Base-by-base conservation (phyloP, 2,888 invertebrate species). In the Panorpa germanica region DNA sequence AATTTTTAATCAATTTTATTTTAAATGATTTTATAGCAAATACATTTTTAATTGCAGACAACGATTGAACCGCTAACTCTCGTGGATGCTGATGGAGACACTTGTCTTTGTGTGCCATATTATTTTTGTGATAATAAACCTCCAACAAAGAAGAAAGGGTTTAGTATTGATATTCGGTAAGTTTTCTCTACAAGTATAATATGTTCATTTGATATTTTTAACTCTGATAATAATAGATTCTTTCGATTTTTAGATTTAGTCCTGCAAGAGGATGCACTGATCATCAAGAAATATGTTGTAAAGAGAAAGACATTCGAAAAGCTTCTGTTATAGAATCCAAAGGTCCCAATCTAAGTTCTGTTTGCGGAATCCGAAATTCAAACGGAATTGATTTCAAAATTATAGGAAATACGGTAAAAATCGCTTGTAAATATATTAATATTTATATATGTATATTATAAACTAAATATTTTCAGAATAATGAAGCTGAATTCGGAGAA, bases 71-170 rank as follows among this genome's bases (percentile, higher is more conserved):
- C 47, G 2, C 31, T 40, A 25, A 45, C 45, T 0, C 43, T 50
- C 10, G 43, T 47, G 0, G 53, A 53, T 13, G 49, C 50, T 1
- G 49, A 59, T 8, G 62, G 61, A 0, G 55, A 56, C 2, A 44
- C 53, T 10, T 82, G 82, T 42, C 59, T 69, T 27, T 88, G 88
- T 44, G 78, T 86, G 3, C 75, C 80, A 0, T 88, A 82, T 48
- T 78, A 77, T 45, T 57, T 72, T 29, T 88, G 88, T 42, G 65
- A 72, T 39, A 2, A 53, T 59, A 10, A 64, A 69, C 1, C 59
- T 59, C 16, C 66, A 61, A 0, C 60, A 72, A 1, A 57, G 69
- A 19, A 54, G 59, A 0, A 63, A 64, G 35, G 57, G 53, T 0
- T 47, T 50, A 0, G 52, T 63, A 66, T 88, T 36, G 83, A 88